Evolutionary conservation across 2,113 vertebrate genomes (phyloP).

Genomic region (Cololabis saira): DNA sequence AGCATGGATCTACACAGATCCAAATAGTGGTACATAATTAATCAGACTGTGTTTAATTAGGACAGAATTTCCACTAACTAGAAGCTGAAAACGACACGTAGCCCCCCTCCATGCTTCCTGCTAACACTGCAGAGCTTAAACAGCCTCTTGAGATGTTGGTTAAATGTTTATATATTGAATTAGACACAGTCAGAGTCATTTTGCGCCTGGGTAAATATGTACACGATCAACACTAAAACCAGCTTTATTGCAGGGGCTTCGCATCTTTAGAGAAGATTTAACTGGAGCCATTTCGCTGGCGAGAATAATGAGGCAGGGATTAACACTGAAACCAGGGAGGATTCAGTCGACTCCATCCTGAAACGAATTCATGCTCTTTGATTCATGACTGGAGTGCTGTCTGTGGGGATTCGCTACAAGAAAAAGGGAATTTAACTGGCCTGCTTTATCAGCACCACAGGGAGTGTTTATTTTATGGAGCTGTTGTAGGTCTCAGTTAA

Average conservation of each 20-base stretch:
- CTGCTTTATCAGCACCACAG: conserved; percentile 25
- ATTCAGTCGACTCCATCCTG: conserved; percentile 13
- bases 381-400: neutral
- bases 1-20: neutral
- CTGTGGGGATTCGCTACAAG: neutral
- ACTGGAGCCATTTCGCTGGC: conserved; percentile 14
- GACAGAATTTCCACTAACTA: neutral
- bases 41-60: conserved; percentile 27
- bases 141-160: conserved; percentile 19
- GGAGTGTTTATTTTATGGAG: conserved; percentile 35
- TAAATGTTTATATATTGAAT: conserved; percentile 45
- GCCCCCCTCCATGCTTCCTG: neutral
- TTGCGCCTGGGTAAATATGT: conserved; percentile 36
- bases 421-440: conserved; percentile 2
- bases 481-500: conserved; percentile 41
- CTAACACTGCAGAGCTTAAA: neutral
- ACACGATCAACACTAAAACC: conserved; percentile 27
- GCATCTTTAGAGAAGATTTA: conserved; percentile 38
- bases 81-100: neutral
- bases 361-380: conserved; percentile 6
- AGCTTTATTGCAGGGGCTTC: conserved; percentile 18
- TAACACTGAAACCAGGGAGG: conserved; percentile 28
- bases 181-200: conserved; percentile 35
- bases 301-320: conserved; percentile 42
- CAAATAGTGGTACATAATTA: conserved; percentile 10